These are phyloP conservation scores for Poecilia picta DNA, from an alignment of 2,797 vertebrate species.

Conservation along the genomic window DNA sequence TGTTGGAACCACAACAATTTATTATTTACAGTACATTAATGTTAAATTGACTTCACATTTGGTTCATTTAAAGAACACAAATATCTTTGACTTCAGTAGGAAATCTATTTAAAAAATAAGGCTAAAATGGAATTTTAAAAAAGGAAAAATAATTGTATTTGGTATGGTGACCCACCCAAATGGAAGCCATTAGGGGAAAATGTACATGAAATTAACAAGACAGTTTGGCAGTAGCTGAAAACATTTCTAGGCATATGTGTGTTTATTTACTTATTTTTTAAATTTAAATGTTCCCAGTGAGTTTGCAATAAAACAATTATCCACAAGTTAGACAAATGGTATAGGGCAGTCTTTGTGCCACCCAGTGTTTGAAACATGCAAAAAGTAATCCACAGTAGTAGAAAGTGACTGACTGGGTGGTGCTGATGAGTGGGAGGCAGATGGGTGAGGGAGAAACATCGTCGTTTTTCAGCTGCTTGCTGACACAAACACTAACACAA, in stretches of 20 bases:
- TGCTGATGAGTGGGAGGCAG: conserved; percentile 36
- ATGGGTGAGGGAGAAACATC: conserved; percentile 47
- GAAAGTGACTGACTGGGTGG: conserved; percentile 9
- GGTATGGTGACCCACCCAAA: neutral
- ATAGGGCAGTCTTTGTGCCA: neutral
- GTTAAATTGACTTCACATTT: neutral
- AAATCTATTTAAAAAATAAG: neutral
- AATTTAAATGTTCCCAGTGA: too few relatives aligned
- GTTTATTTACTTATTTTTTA: too few relatives aligned
- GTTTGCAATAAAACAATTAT: too few relatives aligned
- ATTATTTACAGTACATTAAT: neutral
- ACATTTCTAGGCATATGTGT: neutral
- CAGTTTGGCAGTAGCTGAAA: neutral
- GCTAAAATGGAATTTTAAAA: neutral
- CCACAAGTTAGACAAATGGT: neutral
- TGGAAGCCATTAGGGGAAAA: neutral
- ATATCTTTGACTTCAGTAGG: neutral
- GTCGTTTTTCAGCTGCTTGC: conserved; percentile 57
- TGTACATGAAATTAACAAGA: neutral
- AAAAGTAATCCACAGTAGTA: neutral
- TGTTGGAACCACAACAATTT: neutral
- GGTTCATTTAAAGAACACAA: neutral
- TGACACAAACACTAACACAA: conserved; percentile 50
- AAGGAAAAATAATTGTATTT: neutral
- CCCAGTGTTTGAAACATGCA: neutral